Evolutionary conservation across 2,797 vertebrate genomes (phyloP), one percentile per base, ranked within the genome.

Genomic region (Sphaeramia orbicularis): DNA sequence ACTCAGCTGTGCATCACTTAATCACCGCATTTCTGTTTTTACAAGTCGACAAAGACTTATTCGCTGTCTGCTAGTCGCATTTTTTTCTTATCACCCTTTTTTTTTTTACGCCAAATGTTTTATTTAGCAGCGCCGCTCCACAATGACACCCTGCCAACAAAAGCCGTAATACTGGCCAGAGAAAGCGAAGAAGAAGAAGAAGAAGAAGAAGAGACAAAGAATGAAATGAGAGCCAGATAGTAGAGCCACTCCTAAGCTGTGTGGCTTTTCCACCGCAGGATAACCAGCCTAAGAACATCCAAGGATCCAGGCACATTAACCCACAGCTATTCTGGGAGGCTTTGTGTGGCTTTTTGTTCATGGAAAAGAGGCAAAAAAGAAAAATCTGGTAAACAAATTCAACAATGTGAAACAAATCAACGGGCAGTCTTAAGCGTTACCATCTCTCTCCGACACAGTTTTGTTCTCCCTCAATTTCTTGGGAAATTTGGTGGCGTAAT

Each of bases 271-370:
- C 82, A 38, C 85, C 48, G 80, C 75, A 85, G n/a, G n/a, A 76
- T 85, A 91, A 74, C 75, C 74, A 72, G 61, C 51, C 73, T 66
- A 53, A 65, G 72, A 77, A 64, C 65, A 72, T 80, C 72, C 73
- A n/a, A 56, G 71, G 66, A 87, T 80, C 69, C 79, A 80, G 67
- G 68, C 80, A 80, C 78, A 87, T 90, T 87, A 90, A 87, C 84
- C 67, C 80, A 40, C 69, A 64, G 72, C 90, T 90, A 89, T 92
- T 92, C 81, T 76, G 62, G 60, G 79, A 55, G 59, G 70, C 80
- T 89, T 92, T 90, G 78, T 89, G 81, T 65, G 79, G 71, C 64
- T n/a, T 86, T 85, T 86, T 91, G 89, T 93, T 91, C 74, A 41
- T 56, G 48, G 62, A 76, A 90, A 84, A 84, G 45, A 84, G 77